Evolutionary conservation across 2,888 invertebrate species (phyloP).

Genomic region (Sympetrum striolatum): DNA sequence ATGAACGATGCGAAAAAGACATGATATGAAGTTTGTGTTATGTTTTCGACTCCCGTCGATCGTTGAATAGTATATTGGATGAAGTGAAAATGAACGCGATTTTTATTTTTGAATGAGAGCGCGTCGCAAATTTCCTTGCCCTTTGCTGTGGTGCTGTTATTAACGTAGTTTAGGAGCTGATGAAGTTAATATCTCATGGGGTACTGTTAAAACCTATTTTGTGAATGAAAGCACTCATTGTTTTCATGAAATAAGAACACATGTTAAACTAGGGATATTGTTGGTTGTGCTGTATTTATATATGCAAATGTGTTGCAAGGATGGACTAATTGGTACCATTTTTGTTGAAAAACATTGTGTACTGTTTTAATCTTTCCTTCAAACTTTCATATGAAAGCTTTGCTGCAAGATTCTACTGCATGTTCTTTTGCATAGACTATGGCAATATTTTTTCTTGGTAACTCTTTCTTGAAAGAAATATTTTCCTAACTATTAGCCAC

Average conservation of each 20-base stretch:
- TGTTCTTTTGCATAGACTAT: constrained; percentile 18
- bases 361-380: background rate
- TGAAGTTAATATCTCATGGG: constrained; percentile 17
- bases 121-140: constrained; percentile 17
- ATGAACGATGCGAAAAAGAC: background rate
- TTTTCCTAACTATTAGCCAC: constrained; percentile 27
- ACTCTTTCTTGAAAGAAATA: constrained; percentile 11
- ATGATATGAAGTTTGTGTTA: background rate
- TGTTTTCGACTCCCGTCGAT: background rate
- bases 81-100: background rate
- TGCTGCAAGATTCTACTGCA: constrained; percentile 23
- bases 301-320: constrained; percentile 18
- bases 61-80: constrained; percentile 19
- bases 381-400: constrained; percentile 16
- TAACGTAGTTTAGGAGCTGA: constrained; percentile 20
- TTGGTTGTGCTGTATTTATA: background rate
- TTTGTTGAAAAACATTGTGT: background rate
- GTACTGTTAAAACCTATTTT: constrained; percentile 19
- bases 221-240: background rate
- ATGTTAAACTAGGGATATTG: constrained; percentile 13
- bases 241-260: background rate
- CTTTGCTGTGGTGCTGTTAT: constrained; percentile 38
- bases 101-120: background rate
- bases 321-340: constrained; percentile 8
- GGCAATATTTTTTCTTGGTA: constrained; percentile 4